phyloP scores from a whole-genome alignment of 2,888 invertebrate genomes.

The Drosophila mettleri region DNA sequence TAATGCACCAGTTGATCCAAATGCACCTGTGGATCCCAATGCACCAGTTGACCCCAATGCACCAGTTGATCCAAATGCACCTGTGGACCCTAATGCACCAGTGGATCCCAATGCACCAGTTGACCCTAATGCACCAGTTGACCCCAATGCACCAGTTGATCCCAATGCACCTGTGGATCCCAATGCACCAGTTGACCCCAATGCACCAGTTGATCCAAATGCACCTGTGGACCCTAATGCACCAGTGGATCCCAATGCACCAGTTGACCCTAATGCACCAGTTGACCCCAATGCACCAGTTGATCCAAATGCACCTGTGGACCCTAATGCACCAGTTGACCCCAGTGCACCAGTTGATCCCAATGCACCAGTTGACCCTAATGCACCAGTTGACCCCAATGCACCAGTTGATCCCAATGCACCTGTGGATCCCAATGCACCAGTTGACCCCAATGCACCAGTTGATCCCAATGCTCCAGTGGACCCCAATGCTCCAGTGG shows the following conservation, averaged over 20 bases:
- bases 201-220: not conserved
- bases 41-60: not conserved
- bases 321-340: not conserved
- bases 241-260: not conserved
- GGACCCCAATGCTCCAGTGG: not conserved
- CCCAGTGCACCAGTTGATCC: not conserved
- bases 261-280: not conserved
- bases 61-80: fast-evolving
- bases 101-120: not conserved
- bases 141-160: not conserved
- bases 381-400: not conserved
- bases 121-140: not conserved
- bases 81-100: not conserved
- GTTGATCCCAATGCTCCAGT: constrained; percentile 1
- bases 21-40: not conserved
- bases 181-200: fast-evolving
- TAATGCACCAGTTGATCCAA: not conserved
- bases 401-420: not conserved
- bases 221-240: not conserved
- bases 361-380: not conserved
- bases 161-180: fast-evolving
- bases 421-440: not conserved
- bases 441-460: constrained; percentile 8
- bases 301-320: fast-evolving
- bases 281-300: not conserved